Conservation (phyloP, 2,797 vertebrate species). For the Danio tinwini region DNA sequence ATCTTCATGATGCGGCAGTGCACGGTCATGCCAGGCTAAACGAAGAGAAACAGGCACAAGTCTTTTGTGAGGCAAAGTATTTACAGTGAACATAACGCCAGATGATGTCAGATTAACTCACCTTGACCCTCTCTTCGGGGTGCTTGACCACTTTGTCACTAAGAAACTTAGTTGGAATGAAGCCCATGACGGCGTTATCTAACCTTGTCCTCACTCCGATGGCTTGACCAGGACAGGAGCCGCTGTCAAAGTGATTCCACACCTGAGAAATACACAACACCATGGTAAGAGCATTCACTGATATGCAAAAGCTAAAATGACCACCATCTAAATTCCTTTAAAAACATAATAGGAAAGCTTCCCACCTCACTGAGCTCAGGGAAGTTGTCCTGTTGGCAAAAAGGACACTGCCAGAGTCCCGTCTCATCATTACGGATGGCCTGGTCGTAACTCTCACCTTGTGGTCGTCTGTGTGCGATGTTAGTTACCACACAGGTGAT, state of each 20-base stretch:
- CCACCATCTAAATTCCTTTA: neutral
- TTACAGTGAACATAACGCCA: neutral
- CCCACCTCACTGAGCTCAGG: conserved; percentile 97
- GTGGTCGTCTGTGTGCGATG: conserved; percentile 95
- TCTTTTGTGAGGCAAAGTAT: neutral
- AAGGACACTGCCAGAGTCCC: conserved; percentile 98
- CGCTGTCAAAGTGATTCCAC: conserved; percentile 99
- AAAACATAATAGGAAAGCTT: neutral
- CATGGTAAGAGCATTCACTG: neutral
- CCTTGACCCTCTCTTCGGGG: conserved; percentile 98
- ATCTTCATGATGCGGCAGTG: conserved; percentile 99
- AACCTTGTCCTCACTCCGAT: conserved; percentile 94
- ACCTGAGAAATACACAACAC: conserved; percentile 77
- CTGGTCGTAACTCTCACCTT: conserved; percentile 98
- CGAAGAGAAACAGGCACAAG: neutral
- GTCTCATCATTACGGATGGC: conserved; percentile 95
- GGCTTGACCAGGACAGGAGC: conserved; percentile 97
- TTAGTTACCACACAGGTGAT: conserved; percentile 95
- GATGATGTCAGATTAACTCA: conserved; percentile 63
- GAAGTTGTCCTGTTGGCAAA: conserved; percentile 99
- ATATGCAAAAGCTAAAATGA: neutral
- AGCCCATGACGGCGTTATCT: conserved; percentile 96
- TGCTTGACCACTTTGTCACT: conserved; percentile 98
- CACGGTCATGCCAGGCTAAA: conserved; percentile 96
- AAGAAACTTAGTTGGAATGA: conserved; percentile 98